Evolutionary conservation across 2,113 vertebrate genomes (phyloP).

Genomic region (Channa argus): DNA sequence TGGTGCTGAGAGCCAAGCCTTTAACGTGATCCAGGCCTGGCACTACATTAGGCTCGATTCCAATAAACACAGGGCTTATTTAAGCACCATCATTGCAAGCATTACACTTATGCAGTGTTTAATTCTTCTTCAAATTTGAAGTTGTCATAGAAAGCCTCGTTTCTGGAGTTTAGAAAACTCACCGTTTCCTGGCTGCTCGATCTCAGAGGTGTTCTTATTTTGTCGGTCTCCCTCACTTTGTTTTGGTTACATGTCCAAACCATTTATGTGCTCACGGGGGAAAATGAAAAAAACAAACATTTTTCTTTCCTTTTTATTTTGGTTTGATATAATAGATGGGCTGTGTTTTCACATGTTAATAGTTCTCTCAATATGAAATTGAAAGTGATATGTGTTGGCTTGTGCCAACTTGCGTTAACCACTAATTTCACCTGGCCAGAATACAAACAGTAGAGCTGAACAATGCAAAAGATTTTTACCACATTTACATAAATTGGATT

Average conservation of each 20-base stretch:
- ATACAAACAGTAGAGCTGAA: background rate
- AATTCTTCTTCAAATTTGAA: constrained; percentile 8
- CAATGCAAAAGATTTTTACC: background rate
- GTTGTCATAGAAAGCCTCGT: background rate
- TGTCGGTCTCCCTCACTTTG: constrained; percentile 37
- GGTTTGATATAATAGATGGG: constrained; percentile 19
- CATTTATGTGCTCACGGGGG: background rate
- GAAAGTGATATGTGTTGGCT: constrained; percentile 3
- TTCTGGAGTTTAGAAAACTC: constrained; percentile 27
- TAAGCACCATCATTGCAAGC: constrained; percentile 34
- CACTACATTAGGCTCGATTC: constrained; percentile 16
- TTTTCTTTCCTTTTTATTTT: constrained; percentile 17
- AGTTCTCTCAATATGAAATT: constrained; percentile 12
- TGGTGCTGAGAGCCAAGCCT: constrained; percentile 11
- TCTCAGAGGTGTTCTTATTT: constrained; percentile 15
- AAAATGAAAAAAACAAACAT: background rate
- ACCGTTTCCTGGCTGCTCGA: background rate
- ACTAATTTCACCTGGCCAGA: constrained; percentile 1
- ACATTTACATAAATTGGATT: constrained; percentile 1
- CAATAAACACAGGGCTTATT: constrained; percentile 10
- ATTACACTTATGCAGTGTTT: background rate
- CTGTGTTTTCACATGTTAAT: constrained; percentile 15
- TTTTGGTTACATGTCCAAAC: constrained; percentile 33
- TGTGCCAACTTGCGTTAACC: constrained; percentile 10
- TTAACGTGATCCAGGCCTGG: constrained; percentile 58